Percentiles rank a stretch among this genome's conserved stretches.
These are phyloP conservation scores for Battus philenor DNA, from an alignment of 1,140 invertebrate genomes.

Conservation along the genomic window DNA sequence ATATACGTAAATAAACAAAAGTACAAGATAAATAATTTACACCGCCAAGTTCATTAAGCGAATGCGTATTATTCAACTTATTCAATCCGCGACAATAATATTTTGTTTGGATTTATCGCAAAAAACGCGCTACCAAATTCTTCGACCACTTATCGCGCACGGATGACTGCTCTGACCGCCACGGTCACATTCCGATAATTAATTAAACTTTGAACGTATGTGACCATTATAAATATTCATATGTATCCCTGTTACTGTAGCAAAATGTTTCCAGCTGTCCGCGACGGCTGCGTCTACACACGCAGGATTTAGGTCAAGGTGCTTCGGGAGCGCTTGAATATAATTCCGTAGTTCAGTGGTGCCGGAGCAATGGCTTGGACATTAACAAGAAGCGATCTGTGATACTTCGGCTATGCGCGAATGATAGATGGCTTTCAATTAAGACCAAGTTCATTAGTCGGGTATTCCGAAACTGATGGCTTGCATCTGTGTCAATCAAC, in stretches of 20 bases:
- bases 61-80: no score
- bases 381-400: slow-evolving; percentile 3
- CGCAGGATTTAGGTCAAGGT: slow-evolving; percentile 37
- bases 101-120: no score
- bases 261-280: no score
- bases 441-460: no score
- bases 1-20: no score
- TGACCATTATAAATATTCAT: no score
- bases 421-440: background rate
- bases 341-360: slow-evolving; percentile 43
- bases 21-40: no score
- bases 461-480: no score
- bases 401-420: background rate
- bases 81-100: no score
- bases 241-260: no score
- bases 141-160: background rate
- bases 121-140: background rate
- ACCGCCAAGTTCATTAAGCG: no score
- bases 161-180: slow-evolving; percentile 2
- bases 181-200: slow-evolving; percentile 5
- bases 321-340: slow-evolving; percentile 35
- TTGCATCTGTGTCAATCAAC: no score
- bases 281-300: slow-evolving; percentile 17
- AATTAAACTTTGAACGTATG: background rate
- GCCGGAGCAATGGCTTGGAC: slow-evolving; percentile 23